phyloP scores from a whole-genome alignment of 1,140 invertebrate genomes.

The Nymphalis io region DNA sequence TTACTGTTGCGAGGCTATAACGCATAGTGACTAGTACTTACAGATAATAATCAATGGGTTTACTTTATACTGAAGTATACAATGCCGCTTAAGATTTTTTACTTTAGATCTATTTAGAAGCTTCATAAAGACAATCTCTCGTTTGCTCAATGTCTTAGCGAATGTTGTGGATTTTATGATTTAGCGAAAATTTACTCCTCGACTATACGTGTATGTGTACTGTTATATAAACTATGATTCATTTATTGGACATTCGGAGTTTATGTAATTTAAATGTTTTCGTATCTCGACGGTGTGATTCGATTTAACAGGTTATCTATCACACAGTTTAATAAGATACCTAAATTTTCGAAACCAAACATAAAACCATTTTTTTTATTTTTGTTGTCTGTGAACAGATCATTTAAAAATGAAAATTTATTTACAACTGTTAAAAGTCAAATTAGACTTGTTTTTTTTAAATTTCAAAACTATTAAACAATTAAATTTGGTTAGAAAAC shows the following conservation, averaged over 20 bases:
- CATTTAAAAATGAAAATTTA: too few species aligned
- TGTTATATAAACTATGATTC: conserved; percentile 21
- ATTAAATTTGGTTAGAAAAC: conserved; percentile 18
- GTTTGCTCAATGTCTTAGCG: conserved; percentile 63
- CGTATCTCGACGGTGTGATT: not conserved
- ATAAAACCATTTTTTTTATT: too few species aligned
- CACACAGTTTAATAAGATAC: not conserved
- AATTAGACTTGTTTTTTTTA: not conserved
- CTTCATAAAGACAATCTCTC: conserved; percentile 53
- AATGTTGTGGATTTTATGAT: conserved; percentile 14
- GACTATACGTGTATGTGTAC: conserved; percentile 1
- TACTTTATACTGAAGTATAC: conserved; percentile 34
- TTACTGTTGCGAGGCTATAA: conserved; percentile 54
- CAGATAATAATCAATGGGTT: conserved; percentile 32
- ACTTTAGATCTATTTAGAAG: conserved; percentile 43
- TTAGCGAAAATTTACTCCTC: conserved; percentile 17
- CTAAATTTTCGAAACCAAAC: too few species aligned
- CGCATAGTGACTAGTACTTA: conserved; percentile 45
- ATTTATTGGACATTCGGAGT: conserved; percentile 47
- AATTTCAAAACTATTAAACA: not conserved
- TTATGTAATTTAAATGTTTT: conserved; percentile 34
- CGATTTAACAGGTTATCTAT: not conserved
- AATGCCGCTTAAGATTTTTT: conserved; percentile 43
- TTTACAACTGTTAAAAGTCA: too few species aligned
- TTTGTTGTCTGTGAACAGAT: too few species aligned